Conservation (phyloP, 2,888 invertebrate genomes). For the Pomacea canaliculata region DNA sequence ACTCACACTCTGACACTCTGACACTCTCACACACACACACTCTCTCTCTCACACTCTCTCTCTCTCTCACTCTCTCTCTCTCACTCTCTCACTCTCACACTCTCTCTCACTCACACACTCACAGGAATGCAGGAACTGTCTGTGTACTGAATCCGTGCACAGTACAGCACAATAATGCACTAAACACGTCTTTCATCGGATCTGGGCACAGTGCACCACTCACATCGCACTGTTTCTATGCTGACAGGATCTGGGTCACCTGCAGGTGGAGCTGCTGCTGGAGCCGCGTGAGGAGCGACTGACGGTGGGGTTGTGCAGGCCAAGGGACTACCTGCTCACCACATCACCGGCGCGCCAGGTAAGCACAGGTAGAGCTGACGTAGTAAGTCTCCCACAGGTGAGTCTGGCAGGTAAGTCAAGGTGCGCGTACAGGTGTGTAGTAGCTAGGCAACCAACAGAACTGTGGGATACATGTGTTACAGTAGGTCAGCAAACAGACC, state of each 20-base stretch:
- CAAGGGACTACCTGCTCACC: conserved; percentile 68
- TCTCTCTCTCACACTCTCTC: background rate
- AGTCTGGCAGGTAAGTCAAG: too few species aligned
- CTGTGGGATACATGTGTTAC: background rate
- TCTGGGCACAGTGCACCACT: too few species aligned
- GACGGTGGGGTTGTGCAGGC: conserved; percentile 68
- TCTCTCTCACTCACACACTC: background rate
- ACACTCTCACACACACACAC: background rate
- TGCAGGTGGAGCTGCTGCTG: conserved; percentile 66
- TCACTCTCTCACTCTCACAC: background rate
- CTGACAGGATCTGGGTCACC: conserved; percentile 69
- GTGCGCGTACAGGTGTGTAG: too few species aligned
- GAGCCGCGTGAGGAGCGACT: conserved; percentile 67
- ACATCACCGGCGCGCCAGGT: conserved; percentile 71
- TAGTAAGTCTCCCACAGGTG: too few species aligned
- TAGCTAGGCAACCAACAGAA: background rate
- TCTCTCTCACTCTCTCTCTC: background rate
- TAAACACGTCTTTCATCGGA: background rate
- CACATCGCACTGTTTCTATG: background rate
- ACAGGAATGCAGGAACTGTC: background rate
- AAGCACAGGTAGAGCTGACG: conserved; percentile 4
- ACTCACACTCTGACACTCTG: background rate
- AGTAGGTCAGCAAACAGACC: too few species aligned
- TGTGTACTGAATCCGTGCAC: too few species aligned
- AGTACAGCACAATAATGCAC: background rate